Conservation (phyloP, 2,888 invertebrate species). For the Pristionchus entomophagus region DNA sequence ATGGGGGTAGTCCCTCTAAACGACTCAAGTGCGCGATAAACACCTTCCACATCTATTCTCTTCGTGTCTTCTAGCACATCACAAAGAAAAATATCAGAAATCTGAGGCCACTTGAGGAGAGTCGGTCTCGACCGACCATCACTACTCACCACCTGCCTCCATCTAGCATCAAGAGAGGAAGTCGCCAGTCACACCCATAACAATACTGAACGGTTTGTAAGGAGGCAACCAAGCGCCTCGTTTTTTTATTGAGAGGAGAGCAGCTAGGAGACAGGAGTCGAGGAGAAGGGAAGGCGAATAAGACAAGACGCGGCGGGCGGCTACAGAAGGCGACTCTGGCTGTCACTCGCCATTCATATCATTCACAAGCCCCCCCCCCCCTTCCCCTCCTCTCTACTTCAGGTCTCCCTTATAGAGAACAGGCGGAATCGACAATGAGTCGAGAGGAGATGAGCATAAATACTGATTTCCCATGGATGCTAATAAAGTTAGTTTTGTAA, state of each 20-base stretch:
- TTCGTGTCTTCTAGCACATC: too few relatives aligned
- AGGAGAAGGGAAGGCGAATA: neutral
- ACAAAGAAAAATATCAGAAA: too few relatives aligned
- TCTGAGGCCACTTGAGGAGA: too few relatives aligned
- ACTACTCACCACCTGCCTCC: too few relatives aligned
- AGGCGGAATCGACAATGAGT: neutral
- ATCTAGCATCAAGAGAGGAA: too few relatives aligned
- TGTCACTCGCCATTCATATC: constrained; percentile 45
- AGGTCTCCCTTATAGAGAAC: neutral
- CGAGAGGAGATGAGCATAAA: too few relatives aligned
- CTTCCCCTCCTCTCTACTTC: neutral
- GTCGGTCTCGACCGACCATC: too few relatives aligned
- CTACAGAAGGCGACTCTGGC: neutral
- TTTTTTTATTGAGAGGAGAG: constrained; percentile 15
- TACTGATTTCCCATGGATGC: neutral
- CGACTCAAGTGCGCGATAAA: too few relatives aligned
- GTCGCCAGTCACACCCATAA: neutral
- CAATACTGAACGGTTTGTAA: constrained; percentile 18
- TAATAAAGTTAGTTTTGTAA: neutral
- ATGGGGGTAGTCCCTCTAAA: too few relatives aligned
- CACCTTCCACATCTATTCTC: too few relatives aligned
- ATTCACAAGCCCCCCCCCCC: neutral
- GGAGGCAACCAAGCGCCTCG: constrained; percentile 5
- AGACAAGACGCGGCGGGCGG: neutral
- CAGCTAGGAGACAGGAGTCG: neutral